Evolutionary conservation across 2,888 invertebrate genomes (phyloP).

Genomic region (Pheosia tremula): DNA sequence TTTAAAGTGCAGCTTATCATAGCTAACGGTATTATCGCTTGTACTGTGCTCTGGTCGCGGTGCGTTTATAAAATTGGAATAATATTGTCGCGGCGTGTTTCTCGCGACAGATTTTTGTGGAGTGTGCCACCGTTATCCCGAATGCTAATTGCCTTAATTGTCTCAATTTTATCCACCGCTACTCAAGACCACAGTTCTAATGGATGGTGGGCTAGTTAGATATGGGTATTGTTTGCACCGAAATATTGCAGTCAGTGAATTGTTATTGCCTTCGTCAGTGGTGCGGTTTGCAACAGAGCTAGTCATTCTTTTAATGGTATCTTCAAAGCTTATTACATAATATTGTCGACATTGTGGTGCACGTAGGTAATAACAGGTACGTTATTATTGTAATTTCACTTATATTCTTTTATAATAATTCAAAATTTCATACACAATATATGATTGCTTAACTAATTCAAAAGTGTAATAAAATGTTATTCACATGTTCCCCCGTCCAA

Average conservation of each 20-base stretch:
- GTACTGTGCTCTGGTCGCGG: slow-evolving; percentile 15
- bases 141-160: slow-evolving; percentile 51
- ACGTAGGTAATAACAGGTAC: neutral
- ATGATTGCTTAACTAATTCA: too few species aligned
- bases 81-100: slow-evolving; percentile 50
- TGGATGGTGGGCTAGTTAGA: neutral
- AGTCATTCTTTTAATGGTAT: neutral
- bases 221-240: neutral
- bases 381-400: too few species aligned
- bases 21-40: slow-evolving; percentile 9
- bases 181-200: slow-evolving; percentile 6
- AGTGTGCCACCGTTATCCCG: slow-evolving; percentile 48
- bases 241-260: slow-evolving; percentile 2
- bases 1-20: neutral
- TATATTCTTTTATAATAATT: too few species aligned
- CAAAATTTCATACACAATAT: too few species aligned
- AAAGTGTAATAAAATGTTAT: too few species aligned
- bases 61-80: slow-evolving; percentile 51
- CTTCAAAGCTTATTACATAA: neutral
- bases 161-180: slow-evolving; percentile 32
- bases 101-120: slow-evolving; percentile 53
- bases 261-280: neutral
- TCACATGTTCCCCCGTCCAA: neutral
- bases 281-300: neutral
- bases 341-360: neutral